Conservation (phyloP, 2,113 vertebrate species). For the Gymnocephalus cernua region DNA sequence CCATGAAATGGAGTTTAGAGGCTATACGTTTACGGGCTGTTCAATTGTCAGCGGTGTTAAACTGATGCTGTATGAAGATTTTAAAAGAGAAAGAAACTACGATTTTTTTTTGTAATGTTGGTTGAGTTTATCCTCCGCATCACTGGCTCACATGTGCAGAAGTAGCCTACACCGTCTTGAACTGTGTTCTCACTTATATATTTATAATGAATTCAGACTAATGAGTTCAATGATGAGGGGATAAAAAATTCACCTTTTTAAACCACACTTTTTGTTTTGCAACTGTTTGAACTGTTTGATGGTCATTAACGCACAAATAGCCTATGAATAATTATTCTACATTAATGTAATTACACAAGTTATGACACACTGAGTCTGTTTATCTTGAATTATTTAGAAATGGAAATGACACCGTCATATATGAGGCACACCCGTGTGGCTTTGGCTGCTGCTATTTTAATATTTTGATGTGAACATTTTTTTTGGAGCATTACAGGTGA, state of each 20-base stretch:
- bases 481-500: slow-evolving; percentile 58
- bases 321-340: not conserved
- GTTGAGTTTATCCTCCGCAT: slow-evolving; percentile 20
- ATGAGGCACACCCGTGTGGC: slow-evolving; percentile 68
- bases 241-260: slow-evolving; percentile 33
- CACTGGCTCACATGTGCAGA: slow-evolving; percentile 36
- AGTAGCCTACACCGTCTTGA: not conserved
- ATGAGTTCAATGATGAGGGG: slow-evolving; percentile 2
- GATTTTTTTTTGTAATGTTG: slow-evolving; percentile 6
- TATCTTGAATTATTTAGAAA: slow-evolving; percentile 60
- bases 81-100: not conserved
- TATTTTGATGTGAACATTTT: slow-evolving; percentile 76
- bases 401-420: slow-evolving; percentile 52
- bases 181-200: slow-evolving; percentile 28
- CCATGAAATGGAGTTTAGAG: slow-evolving; percentile 9
- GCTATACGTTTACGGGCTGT: slow-evolving; percentile 1
- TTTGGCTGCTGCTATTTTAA: slow-evolving; percentile 81
- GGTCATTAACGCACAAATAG: slow-evolving; percentile 60
- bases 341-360: slow-evolving; percentile 51
- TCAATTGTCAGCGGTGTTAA: slow-evolving; percentile 13
- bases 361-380: slow-evolving; percentile 46
- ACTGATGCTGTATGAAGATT: not conserved
- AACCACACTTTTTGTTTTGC: slow-evolving; percentile 37
- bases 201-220: not conserved
- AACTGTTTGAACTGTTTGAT: slow-evolving; percentile 43